Evolutionary conservation across 2,888 invertebrate genomes (phyloP).

Genomic region (Periphyllus acericola): DNA sequence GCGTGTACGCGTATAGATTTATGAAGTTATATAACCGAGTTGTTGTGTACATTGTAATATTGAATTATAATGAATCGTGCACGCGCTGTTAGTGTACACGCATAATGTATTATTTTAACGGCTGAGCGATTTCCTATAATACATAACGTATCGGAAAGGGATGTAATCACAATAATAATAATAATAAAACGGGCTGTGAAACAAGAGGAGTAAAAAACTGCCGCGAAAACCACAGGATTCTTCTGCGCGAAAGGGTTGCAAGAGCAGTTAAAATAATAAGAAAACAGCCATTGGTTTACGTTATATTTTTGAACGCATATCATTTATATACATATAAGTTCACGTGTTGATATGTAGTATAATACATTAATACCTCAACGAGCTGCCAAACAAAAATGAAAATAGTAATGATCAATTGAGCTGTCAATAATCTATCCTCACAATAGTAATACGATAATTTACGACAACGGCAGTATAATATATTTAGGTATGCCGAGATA

Average conservation of each 20-base stretch:
- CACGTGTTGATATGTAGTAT: neutral
- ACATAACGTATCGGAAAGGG: conserved; percentile 1
- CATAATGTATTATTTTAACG: neutral
- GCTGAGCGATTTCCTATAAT: neutral
- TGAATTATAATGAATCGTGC: neutral
- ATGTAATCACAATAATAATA: neutral
- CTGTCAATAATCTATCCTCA: conserved; percentile 53
- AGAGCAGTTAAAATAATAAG: conserved; percentile 2
- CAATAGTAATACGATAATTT: conserved; percentile 34
- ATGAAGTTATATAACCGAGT: neutral
- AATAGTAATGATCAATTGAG: conserved; percentile 56
- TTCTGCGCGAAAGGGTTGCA: conserved; percentile 38
- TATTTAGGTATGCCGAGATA: neutral
- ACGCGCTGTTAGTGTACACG: neutral
- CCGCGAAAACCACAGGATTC: conserved; percentile 31
- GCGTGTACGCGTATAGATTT: neutral
- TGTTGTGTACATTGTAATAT: neutral
- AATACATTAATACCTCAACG: conserved; percentile 31
- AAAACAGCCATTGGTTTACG: neutral
- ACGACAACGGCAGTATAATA: conserved; percentile 12
- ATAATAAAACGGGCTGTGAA: neutral
- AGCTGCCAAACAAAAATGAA: conserved; percentile 26
- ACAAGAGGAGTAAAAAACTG: conserved; percentile 23
- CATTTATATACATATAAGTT: neutral
- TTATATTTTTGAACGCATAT: neutral